These are phyloP conservation scores for Arctopsyche grandis DNA, from an alignment of 1,140 invertebrate species.

Conservation along the genomic window DNA sequence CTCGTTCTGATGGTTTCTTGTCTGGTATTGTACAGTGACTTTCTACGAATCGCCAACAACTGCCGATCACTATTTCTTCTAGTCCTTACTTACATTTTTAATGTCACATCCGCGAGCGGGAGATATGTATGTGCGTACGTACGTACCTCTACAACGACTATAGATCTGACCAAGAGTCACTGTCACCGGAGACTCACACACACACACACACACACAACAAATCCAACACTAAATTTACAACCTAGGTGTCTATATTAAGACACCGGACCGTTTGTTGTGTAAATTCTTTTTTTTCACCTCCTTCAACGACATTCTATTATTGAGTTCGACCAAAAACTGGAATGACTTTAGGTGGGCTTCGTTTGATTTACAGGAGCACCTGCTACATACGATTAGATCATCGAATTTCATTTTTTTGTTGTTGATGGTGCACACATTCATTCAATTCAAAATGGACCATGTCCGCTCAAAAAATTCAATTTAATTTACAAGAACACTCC, in stretches of 20 bases:
- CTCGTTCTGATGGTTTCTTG: conserved; percentile 17
- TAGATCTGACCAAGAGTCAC: neutral
- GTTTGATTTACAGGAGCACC: conserved; percentile 1
- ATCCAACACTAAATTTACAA: conserved; percentile 1
- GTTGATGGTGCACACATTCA: no score
- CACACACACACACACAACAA: neutral
- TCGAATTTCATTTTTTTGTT: neutral
- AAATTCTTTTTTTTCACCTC: neutral
- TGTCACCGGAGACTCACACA: neutral
- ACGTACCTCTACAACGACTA: neutral
- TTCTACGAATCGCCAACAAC: conserved; percentile 7
- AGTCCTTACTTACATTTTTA: conserved; percentile 17
- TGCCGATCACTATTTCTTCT: conserved; percentile 2
- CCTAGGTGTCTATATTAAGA: neutral
- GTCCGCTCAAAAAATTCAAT: no score
- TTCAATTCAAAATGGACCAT: no score
- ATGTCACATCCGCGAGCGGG: conserved; percentile 20
- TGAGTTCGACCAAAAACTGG: neutral
- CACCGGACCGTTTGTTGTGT: neutral
- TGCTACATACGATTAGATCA: neutral
- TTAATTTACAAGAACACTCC: no score
- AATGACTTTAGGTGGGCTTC: no score
- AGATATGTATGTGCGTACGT: no score
- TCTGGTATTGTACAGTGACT: conserved; percentile 24
- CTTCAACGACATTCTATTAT: neutral